Evolutionary conservation across 2,888 invertebrate species (phyloP), one percentile per base, ranked within the genome.

Genomic region (Ophioninae sp.): DNA sequence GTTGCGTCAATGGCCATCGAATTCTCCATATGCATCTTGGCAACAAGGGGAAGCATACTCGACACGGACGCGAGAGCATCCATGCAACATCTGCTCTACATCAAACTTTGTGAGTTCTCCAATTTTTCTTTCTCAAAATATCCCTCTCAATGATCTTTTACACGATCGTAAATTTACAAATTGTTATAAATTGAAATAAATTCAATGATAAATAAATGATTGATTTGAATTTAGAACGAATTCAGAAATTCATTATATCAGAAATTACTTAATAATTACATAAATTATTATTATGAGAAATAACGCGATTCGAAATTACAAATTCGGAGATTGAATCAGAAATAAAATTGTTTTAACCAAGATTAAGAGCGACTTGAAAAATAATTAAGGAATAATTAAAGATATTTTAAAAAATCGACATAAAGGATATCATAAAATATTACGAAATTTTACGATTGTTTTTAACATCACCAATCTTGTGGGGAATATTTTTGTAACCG

Each of bases 21-120:
- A 93, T 93, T 95, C 84, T 94, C 94, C 88, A 96, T 97, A 88
- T 96, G 96, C 90, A 94, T 95, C 89, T 94, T 97, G 85, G 96
- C 97, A 85, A 95, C 96, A 93, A 94, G 96, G 86, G 97, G 97
- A 82, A 96, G 96, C 90, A 97, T 97, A 88, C 94, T 97, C 88
- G 95, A 97, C 90, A 95, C 96, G n/a, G 94, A 94, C 62, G 95
- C 95, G 13, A 94, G 97, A 81, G 94, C 95, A 87, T 95, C 96
- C 86, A 96, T 97, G 95, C 96, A 96, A 93, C 96, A 96, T 92
- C 94, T 97, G 88, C 95, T 97, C 88, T 97, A 97, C 93, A 93
- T 95, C 87, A 95, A 96, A 92, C 94, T 97, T 87, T 95, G 97
- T 97, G 93, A 95, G 94, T 91, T 85, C 13, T 13, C 17, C 6